Evolutionary conservation across 2,797 vertebrate species (phyloP), one percentile per base, ranked within the genome.

Genomic region (Liasis olivaceus): DNA sequence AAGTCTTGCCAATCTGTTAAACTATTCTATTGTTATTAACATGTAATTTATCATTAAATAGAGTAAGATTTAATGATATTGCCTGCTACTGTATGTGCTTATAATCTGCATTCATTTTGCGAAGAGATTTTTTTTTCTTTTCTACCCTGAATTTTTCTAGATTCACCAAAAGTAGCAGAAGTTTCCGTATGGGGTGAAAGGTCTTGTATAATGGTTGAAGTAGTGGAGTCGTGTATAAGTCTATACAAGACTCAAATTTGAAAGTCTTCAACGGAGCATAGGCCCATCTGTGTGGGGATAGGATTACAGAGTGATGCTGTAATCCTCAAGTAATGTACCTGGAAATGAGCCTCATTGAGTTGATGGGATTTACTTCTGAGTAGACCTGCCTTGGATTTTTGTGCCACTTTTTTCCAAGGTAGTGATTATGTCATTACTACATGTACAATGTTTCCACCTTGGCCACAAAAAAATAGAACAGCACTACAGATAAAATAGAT

Each of bases 1-100:
- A n/a, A 93, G 88, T 31, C 47, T 94, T 96, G 92, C 69, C 87
- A 95, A 94, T 91, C 90, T 91, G 90, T 60, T 84, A 91, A 86
- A 51, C 36, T 69, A 47, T 64, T 47, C 42, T 87, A 92, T 47
- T 17, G 8, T 54, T 60, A 59, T 89, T 26, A 66, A 84, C 31
- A 11, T 91, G 81, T 6, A 66, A 0, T 22, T 4, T 56, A 31
- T 91, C 56, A 28, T 66, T 91, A 60, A 6, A 5, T 86, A 9
- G 85, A 13, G 90, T 92, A 91, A n/a, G 31, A 6, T 85, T 59
- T 36, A 69, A 91, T 91, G 36, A 96, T 90, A 89, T 56, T 89
- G 26, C 91, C 88, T 66, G 89, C 84, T 59, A 24, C 42, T 91
- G 92, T 87, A 54, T 54, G 22, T 91, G 77, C 92, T 94, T 90